phyloP scores from a whole-genome alignment of 2,888 invertebrate genomes.

The Trachelus stipa region DNA sequence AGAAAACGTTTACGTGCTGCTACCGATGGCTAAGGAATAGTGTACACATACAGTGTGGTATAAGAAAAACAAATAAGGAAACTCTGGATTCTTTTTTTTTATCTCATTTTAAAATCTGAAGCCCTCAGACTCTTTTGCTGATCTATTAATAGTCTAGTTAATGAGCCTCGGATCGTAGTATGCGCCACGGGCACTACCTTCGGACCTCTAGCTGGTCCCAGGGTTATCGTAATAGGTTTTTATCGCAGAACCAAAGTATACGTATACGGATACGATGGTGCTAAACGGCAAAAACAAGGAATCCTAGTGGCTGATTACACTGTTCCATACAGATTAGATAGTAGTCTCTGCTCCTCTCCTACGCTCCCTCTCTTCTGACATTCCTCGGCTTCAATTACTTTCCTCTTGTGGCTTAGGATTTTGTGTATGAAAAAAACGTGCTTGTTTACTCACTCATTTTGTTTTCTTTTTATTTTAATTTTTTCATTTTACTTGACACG shows the following conservation, averaged over 20 bases:
- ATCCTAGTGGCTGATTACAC: neutral
- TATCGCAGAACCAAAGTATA: neutral
- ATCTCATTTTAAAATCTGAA: neutral
- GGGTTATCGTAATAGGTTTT: neutral
- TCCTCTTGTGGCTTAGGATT: neutral
- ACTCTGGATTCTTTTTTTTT: neutral
- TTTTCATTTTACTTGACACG: neutral
- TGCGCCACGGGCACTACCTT: neutral
- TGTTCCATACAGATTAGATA: neutral
- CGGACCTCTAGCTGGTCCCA: neutral
- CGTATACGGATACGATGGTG: neutral
- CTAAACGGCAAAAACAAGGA: neutral
- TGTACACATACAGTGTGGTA: neutral
- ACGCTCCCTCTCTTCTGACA: neutral
- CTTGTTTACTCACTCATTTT: neutral
- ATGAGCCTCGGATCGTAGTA: neutral
- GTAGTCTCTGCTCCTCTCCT: neutral
- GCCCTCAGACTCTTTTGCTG: neutral
- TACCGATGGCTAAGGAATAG: neutral
- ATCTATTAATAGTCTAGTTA: neutral
- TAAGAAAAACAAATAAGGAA: neutral
- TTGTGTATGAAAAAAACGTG: neutral
- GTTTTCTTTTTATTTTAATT: neutral
- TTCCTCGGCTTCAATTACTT: neutral
- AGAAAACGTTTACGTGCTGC: neutral